A percentile compares a stretch with the other conserved stretches of the same genome.
These are phyloP conservation scores for Sitta carolinensis DNA, from an alignment of 2,797 vertebrate genomes.

Conservation along the genomic window DNA sequence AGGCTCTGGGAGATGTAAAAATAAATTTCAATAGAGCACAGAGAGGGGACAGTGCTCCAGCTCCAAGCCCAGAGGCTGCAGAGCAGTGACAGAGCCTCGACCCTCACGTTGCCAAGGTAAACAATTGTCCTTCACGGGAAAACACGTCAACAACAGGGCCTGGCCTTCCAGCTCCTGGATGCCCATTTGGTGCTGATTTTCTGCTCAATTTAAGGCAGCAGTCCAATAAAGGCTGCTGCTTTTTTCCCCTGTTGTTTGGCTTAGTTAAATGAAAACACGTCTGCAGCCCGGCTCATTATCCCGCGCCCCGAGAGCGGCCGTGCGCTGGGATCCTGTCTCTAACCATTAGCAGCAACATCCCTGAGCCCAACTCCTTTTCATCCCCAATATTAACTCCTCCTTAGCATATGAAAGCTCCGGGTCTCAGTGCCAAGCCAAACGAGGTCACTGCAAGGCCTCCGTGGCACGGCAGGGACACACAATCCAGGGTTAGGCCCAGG, in stretches of 20 bases:
- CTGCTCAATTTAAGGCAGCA: constrained; percentile 59
- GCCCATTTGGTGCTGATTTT: constrained; percentile 51
- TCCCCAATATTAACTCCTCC: not conserved
- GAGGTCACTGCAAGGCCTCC: not conserved
- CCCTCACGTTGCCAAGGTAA: not conserved
- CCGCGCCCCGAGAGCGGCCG: not conserved
- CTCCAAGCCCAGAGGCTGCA: not conserved
- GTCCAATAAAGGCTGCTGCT: constrained; percentile 15
- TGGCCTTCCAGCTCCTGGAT: not conserved
- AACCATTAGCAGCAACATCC: not conserved
- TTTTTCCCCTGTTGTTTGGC: not conserved
- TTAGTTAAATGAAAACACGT: constrained; percentile 23
- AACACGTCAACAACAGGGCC: not conserved
- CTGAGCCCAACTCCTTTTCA: not conserved
- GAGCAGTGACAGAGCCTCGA: not conserved
- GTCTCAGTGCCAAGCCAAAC: not conserved
- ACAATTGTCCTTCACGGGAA: not conserved
- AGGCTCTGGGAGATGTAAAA: not conserved
- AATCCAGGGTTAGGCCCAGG: not conserved
- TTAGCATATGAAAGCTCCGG: not conserved
- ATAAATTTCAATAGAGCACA: not conserved
- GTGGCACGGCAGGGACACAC: accelerated
- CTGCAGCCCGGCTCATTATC: constrained; percentile 42
- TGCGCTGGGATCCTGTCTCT: not conserved
- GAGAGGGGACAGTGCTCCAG: not conserved